Evolutionary conservation across 2,888 invertebrate species (phyloP).

Genomic region (Eretmocerus hayati): DNA sequence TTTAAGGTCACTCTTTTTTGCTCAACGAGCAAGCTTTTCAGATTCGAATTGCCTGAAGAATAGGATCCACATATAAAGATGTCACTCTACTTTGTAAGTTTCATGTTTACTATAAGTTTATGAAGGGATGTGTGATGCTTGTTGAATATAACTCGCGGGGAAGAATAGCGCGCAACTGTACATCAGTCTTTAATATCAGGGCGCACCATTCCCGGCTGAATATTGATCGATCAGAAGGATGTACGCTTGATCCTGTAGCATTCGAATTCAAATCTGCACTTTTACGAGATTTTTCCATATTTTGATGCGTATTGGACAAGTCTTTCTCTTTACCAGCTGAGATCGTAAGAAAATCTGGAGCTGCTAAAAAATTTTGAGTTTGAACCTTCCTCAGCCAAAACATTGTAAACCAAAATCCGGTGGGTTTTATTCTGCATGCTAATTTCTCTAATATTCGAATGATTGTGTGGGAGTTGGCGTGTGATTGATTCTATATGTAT

Average conservation of each 20-base stretch:
- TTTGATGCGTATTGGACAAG: neutral
- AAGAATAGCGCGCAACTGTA: conserved; percentile 48
- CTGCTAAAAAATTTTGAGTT: no score
- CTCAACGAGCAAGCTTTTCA: conserved; percentile 15
- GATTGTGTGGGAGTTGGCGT: conserved; percentile 19
- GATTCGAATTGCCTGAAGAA: conserved; percentile 33
- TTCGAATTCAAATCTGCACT: neutral
- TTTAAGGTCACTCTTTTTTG: conserved; percentile 5
- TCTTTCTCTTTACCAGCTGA: no score
- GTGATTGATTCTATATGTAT: conserved; percentile 12
- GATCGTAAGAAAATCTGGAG: no score
- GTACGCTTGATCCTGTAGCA: no score
- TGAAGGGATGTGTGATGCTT: conserved; percentile 8
- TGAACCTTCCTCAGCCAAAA: no score
- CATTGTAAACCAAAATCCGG: conserved; percentile 40
- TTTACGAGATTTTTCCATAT: neutral
- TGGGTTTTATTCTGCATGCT: no score
- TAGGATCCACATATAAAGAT: conserved; percentile 23
- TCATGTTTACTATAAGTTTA: conserved; percentile 16
- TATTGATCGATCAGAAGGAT: conserved; percentile 20
- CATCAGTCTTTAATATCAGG: conserved; percentile 48
- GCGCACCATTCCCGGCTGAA: conserved; percentile 43
- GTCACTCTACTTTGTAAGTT: conserved; percentile 14
- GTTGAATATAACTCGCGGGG: conserved; percentile 6
- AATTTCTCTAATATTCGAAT: conserved; percentile 9